phyloP scores from a whole-genome alignment of 2,888 invertebrate species.

The Campaea margaritaria region DNA sequence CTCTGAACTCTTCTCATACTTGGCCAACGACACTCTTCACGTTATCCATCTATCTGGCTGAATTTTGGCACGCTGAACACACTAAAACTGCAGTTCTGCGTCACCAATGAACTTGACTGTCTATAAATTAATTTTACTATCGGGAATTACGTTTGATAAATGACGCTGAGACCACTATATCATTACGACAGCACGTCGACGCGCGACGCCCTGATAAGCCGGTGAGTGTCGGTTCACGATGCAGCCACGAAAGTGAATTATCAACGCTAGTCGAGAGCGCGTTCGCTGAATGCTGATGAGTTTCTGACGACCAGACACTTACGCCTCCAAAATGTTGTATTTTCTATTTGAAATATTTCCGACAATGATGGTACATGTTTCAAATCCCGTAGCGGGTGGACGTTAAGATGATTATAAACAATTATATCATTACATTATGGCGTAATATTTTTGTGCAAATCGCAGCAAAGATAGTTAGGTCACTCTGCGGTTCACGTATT shows the following conservation, averaged over 20 bases:
- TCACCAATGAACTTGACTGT: slow-evolving; percentile 7
- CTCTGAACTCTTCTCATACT: too few species aligned
- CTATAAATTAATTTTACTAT: slow-evolving; percentile 1
- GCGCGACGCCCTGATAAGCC: slow-evolving; percentile 16
- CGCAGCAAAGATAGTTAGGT: too few species aligned
- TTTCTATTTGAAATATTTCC: slow-evolving; percentile 23
- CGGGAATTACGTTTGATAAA: slow-evolving; percentile 17
- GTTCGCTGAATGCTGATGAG: slow-evolving; percentile 55
- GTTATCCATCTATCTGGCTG: too few species aligned
- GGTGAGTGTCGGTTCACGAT: slow-evolving; percentile 32
- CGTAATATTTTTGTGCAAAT: too few species aligned
- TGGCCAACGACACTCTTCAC: too few species aligned
- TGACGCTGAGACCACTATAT: slow-evolving; percentile 1
- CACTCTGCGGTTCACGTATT: too few species aligned
- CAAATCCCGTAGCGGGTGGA: too few species aligned
- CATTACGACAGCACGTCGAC: slow-evolving; percentile 12
- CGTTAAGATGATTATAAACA: too few species aligned
- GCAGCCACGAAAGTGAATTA: slow-evolving; percentile 52
- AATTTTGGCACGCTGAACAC: neutral
- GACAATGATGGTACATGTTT: too few species aligned
- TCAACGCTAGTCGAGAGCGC: slow-evolving; percentile 45
- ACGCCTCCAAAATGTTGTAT: slow-evolving; percentile 30
- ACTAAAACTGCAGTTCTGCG: neutral
- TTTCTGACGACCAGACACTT: slow-evolving; percentile 53
- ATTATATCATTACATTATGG: too few species aligned